phyloP scores from a whole-genome alignment of 2,888 invertebrate species.

The Oasisia sp. region DNA sequence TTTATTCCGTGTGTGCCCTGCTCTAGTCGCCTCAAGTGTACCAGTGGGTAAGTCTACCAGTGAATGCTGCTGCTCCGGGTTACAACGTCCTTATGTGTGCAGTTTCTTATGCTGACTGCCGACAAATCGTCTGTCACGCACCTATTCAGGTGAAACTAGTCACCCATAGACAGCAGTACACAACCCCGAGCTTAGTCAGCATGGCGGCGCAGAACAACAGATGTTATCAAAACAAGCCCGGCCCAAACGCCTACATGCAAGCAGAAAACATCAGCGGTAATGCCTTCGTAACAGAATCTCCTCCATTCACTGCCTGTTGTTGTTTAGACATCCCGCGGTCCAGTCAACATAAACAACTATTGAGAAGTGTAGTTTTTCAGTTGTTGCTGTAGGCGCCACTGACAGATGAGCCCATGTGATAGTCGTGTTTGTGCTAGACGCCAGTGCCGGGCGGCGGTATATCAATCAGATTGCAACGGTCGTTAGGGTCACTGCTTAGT shows the following conservation, averaged over 20 bases:
- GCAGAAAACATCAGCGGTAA: neutral
- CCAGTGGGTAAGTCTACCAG: neutral
- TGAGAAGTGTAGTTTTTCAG: neutral
- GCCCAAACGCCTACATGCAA: neutral
- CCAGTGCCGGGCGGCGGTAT: neutral
- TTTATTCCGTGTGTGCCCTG: neutral
- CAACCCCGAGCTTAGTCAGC: constrained; percentile 17
- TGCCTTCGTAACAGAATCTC: neutral
- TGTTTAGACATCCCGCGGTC: neutral
- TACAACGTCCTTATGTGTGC: neutral
- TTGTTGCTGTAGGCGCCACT: neutral
- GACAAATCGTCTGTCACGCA: neutral
- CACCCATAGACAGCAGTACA: neutral
- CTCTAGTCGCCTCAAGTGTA: neutral
- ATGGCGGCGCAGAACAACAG: neutral
- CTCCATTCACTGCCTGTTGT: neutral
- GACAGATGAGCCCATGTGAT: neutral
- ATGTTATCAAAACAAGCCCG: constrained; percentile 8
- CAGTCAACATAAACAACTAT: neutral
- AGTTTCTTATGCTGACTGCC: constrained; percentile 3
- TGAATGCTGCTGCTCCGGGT: neutral
- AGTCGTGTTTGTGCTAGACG: neutral
- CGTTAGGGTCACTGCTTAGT: neutral
- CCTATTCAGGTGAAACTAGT: neutral
- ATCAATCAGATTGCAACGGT: constrained; percentile 1